Evolutionary conservation across 2,888 invertebrate genomes (phyloP).

Genomic region (Deilephila porcellus): DNA sequence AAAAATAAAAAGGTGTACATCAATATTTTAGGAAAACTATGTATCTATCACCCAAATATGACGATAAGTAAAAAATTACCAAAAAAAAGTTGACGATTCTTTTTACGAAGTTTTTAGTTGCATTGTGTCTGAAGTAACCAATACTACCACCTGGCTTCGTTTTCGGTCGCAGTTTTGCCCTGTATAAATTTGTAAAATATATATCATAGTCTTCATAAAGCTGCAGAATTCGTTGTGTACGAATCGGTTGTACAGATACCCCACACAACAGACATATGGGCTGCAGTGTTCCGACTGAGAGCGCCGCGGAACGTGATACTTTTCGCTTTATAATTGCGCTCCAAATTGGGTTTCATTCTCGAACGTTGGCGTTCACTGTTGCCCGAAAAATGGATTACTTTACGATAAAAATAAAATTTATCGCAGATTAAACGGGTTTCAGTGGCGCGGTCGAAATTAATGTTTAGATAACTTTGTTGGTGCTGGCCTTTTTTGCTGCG

Average conservation of each 20-base stretch:
- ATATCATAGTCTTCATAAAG: not conserved
- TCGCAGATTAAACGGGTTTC: conserved; percentile 23
- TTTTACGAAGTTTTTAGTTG: too few species aligned
- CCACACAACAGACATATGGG: not conserved
- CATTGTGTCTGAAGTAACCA: too few species aligned
- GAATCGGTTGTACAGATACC: not conserved
- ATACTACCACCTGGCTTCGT: too few species aligned
- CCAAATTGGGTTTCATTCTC: conserved; percentile 9
- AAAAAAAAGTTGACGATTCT: too few species aligned
- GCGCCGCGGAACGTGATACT: conserved; percentile 11
- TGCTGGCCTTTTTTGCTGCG: conserved; percentile 4
- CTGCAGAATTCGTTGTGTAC: not conserved
- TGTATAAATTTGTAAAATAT: too few species aligned
- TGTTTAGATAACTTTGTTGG: conserved; percentile 14
- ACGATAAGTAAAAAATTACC: too few species aligned
- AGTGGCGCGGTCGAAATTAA: conserved; percentile 8
- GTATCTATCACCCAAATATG: too few species aligned
- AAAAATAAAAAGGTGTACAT: too few species aligned
- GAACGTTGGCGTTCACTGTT: not conserved
- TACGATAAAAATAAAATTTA: conserved; percentile 23
- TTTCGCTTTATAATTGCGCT: conserved; percentile 10
- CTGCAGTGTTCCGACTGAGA: not conserved
- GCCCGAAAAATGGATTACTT: conserved; percentile 13
- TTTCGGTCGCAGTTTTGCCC: too few species aligned
- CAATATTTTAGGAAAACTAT: too few species aligned